Percentiles rank a stretch among this genome's conserved stretches.
phyloP scores from a whole-genome alignment of 2,888 invertebrate genomes.

The Frankliniella intonsa region DNA sequence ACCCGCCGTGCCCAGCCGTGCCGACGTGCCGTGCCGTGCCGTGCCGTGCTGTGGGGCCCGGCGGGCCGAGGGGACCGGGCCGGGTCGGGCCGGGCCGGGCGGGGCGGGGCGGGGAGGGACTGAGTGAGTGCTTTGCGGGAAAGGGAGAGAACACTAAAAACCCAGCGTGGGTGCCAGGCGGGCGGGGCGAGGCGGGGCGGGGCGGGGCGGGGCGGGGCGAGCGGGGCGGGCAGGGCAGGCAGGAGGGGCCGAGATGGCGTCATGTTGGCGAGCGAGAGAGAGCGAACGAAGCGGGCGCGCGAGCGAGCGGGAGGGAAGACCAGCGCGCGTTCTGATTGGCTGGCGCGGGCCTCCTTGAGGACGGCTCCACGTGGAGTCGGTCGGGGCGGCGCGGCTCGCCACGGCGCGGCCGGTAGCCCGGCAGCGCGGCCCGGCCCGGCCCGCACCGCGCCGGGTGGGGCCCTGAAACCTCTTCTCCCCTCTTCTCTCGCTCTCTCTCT shows the following conservation, averaged over 20 bases:
- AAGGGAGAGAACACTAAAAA: constrained; percentile 25
- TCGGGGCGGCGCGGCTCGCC: constrained; percentile 5
- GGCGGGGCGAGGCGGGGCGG: background rate
- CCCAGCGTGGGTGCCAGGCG: constrained; percentile 17
- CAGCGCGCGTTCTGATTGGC: constrained; percentile 13
- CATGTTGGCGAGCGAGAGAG: background rate
- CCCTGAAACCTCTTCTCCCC: constrained; percentile 20
- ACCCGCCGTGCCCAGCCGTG: background rate
- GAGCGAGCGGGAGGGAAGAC: background rate
- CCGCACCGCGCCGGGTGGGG: background rate
- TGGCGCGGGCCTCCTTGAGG: background rate
- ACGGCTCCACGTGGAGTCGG: constrained; percentile 11
- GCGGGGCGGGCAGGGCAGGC: background rate
- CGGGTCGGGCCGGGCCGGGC: too few relatives aligned
- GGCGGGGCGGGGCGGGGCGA: background rate
- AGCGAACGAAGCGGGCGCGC: background rate
- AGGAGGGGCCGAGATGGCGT: background rate
- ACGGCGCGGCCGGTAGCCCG: constrained; percentile 16
- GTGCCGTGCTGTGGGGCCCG: too few relatives aligned
- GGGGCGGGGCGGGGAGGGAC: background rate
- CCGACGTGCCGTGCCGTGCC: background rate
- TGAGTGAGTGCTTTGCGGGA: constrained; percentile 20
- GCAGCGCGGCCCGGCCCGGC: background rate
- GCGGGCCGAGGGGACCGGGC: too few relatives aligned
- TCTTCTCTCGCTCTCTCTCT: constrained; percentile 8